Percentiles rank a stretch among this genome's conserved stretches.
Evolutionary conservation across 2,797 vertebrate species (phyloP).

Genomic region (Lithobates sylvaticus): DNA sequence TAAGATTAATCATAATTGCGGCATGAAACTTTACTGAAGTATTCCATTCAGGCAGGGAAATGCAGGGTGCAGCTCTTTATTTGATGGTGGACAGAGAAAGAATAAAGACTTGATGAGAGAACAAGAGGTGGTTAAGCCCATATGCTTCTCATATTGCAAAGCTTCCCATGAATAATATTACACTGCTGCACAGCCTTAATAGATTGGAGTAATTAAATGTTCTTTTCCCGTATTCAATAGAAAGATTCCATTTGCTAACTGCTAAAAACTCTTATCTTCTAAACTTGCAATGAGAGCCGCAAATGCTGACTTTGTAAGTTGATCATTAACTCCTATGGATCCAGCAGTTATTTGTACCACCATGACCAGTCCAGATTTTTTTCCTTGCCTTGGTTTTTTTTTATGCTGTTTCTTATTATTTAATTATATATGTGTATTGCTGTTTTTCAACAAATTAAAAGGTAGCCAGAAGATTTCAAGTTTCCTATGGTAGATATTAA

Average conservation of each 20-base stretch:
- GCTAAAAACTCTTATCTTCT: background rate
- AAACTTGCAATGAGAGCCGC: background rate
- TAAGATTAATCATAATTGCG: slow-evolving; percentile 55
- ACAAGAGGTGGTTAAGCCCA: slow-evolving; percentile 10
- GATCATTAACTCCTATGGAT: background rate
- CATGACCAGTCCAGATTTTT: background rate
- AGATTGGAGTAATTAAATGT: slow-evolving; percentile 16
- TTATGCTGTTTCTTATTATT: background rate
- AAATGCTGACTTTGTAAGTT: background rate
- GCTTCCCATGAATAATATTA: background rate
- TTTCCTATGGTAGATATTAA: too few species aligned
- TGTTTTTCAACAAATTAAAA: too few species aligned
- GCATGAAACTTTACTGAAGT: slow-evolving; percentile 36
- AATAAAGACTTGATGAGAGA: slow-evolving; percentile 17
- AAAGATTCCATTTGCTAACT: background rate
- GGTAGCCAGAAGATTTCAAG: too few species aligned
- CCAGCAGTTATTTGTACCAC: background rate
- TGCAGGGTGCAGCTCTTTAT: background rate
- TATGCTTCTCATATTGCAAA: slow-evolving; percentile 4
- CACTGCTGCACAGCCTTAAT: background rate
- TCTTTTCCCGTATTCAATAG: background rate
- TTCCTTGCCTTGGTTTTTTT: too few species aligned
- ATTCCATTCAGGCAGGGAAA: slow-evolving; percentile 7
- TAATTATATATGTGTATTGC: too few species aligned
- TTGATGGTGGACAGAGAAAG: slow-evolving; percentile 15